These are phyloP conservation scores for Lobophora halterata DNA, from an alignment of 2,888 invertebrate genomes.

Conservation along the genomic window DNA sequence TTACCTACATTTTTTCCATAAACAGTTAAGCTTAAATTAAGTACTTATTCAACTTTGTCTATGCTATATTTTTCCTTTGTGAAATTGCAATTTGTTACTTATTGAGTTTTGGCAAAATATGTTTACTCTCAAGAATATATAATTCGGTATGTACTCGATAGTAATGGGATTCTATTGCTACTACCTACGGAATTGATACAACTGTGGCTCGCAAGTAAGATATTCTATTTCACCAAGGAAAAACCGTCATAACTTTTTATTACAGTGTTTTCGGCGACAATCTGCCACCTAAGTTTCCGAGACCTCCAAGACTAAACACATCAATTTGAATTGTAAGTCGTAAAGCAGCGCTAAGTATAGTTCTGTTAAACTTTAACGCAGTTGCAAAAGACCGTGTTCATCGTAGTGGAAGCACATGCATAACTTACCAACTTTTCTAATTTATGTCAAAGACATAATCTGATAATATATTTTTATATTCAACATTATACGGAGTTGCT, in stretches of 20 bases:
- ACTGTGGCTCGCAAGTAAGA: too few relatives aligned
- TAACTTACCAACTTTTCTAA: slow-evolving; percentile 29
- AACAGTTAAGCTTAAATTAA: slow-evolving; percentile 44
- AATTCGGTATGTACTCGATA: too few relatives aligned
- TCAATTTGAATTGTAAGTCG: background rate
- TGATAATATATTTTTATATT: slow-evolving; percentile 29
- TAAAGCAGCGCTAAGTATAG: slow-evolving; percentile 5
- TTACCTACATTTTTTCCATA: slow-evolving; percentile 44
- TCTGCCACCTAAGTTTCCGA: too few relatives aligned
- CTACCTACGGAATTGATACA: too few relatives aligned
- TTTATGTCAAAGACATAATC: slow-evolving; percentile 32
- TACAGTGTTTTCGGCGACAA: too few relatives aligned
- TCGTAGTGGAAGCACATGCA: slow-evolving; percentile 17
- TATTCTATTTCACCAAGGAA: too few relatives aligned
- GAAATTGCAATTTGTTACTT: slow-evolving; percentile 29
- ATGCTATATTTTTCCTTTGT: slow-evolving; percentile 28
- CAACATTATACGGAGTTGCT: slow-evolving; percentile 27
- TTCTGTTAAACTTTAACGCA: slow-evolving; percentile 6
- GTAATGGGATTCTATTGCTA: too few relatives aligned
- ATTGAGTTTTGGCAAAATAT: too few relatives aligned
- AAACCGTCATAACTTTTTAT: too few relatives aligned
- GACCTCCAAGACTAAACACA: background rate
- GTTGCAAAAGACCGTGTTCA: slow-evolving; percentile 8
- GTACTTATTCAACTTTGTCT: slow-evolving; percentile 45
- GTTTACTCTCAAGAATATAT: background rate